A percentile compares a stretch with the other conserved stretches of the same genome.
These are phyloP conservation scores for Microctonus brassicae DNA, from an alignment of 2,888 invertebrate genomes.

Conservation along the genomic window DNA sequence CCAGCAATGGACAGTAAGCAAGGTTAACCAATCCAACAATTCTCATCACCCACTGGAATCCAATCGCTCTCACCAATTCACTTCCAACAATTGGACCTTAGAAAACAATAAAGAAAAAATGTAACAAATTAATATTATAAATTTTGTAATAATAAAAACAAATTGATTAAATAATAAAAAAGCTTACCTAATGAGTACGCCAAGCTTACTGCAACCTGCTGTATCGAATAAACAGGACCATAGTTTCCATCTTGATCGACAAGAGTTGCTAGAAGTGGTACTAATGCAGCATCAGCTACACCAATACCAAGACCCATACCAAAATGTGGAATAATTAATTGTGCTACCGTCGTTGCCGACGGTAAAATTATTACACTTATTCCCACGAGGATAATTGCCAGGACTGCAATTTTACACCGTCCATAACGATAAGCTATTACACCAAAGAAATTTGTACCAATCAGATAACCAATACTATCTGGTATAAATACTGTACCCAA, in stretches of 20 bases:
- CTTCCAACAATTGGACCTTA: constrained; percentile 83
- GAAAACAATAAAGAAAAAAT: neutral
- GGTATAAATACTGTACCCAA: constrained; percentile 87
- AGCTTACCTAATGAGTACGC: constrained; percentile 82
- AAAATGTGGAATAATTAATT: constrained; percentile 82
- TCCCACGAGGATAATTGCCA: constrained; percentile 77
- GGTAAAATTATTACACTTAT: constrained; percentile 78
- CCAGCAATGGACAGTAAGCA: constrained; percentile 77
- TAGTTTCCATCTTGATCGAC: constrained; percentile 81
- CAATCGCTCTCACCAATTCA: constrained; percentile 77
- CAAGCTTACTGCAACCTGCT: constrained; percentile 84
- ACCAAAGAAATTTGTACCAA: constrained; percentile 86
- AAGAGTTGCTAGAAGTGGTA: constrained; percentile 82
- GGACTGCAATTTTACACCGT: constrained; percentile 76
- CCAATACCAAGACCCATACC: constrained; percentile 86
- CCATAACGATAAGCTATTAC: constrained; percentile 76
- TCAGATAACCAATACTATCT: constrained; percentile 85
- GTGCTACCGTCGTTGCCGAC: constrained; percentile 74
- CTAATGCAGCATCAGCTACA: constrained; percentile 83
- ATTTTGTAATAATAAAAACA: neutral
- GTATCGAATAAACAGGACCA: constrained; percentile 85
- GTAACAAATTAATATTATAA: too few relatives aligned
- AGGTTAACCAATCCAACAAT: constrained; percentile 79
- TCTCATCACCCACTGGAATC: constrained; percentile 83
- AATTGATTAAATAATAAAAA: neutral